Base-by-base conservation (phyloP, 2,797 vertebrate species). In the Prunella strophiata region DNA sequence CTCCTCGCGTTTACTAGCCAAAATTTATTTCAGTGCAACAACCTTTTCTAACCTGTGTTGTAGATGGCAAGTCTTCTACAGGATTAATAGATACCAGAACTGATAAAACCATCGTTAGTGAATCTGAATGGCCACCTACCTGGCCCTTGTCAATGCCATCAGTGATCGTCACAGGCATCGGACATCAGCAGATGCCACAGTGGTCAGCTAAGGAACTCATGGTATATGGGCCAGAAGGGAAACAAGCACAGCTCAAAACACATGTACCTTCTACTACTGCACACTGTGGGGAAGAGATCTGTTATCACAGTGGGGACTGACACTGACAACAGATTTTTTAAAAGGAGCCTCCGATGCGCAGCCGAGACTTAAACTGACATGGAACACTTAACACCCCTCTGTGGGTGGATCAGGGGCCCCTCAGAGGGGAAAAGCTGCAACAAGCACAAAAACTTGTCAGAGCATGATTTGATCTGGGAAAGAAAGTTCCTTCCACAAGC, bases 161-260 rank as follows among this genome's bases (percentile, higher is more conserved):
- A 43, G 74, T 0, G 5, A 36, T 36, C 0, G 2, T 13, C 5
- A 7, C 59, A 65, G 50, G 40, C n/a, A 42, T 10, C 0, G 1
- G 45, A 59, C 8, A 10, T 16, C 54, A 68, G 36, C 65, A 42
- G 25, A 42, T 59, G 45, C 30, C 30, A 19, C 45, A 42, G 54
- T 10, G 50, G 65, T 16, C 65, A 59, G 45, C 36, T 34, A 23
- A 80, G 32, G 30, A 29, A 13, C 13, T 30, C 75, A 32, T 1
- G 1, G 50, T 25, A 13, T 4, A 16, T 13, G 13, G 30, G 43
- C 30, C 30, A 51, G 30, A 59, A 30, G 32, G 36, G 54, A 59
- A 70, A 43, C 36, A 68, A 50, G 30, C 43, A 29, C 10, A 13
- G 20, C 36, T 40, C 30, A 23, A 58, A 58, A 14, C 3, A 0